These are phyloP conservation scores for Macquaria ambigua DNA, from an alignment of 2,113 vertebrate species.

Conservation along the genomic window DNA sequence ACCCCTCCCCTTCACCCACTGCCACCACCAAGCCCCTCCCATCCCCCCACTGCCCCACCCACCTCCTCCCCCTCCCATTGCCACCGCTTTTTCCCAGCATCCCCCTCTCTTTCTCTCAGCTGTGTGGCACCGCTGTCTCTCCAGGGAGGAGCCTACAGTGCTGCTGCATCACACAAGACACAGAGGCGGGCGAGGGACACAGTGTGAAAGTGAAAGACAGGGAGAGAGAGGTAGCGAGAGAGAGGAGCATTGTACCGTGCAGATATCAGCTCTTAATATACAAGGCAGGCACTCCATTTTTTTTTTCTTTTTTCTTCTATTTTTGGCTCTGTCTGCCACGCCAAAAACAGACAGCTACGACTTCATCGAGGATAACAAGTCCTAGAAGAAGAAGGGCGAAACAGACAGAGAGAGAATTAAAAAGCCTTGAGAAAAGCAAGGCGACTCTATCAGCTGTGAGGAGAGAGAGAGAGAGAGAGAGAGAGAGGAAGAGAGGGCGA, in stretches of 20 bases:
- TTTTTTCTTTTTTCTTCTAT: slow-evolving; percentile 33
- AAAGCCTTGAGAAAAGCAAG: slow-evolving; percentile 37
- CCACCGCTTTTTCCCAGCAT: slow-evolving; percentile 51
- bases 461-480: slow-evolving; percentile 2
- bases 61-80: slow-evolving; percentile 15
- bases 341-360: slow-evolving; percentile 10
- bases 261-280: slow-evolving; percentile 41
- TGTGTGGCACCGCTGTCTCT: slow-evolving; percentile 76
- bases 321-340: slow-evolving; percentile 30
- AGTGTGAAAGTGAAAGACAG: slow-evolving; percentile 43
- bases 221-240: slow-evolving; percentile 36
- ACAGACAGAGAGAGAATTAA: slow-evolving; percentile 33
- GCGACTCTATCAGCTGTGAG: slow-evolving; percentile 61
- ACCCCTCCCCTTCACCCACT: not conserved
- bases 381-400: slow-evolving; percentile 2
- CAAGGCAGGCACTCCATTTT: slow-evolving; percentile 30
- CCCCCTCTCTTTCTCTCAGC: slow-evolving; percentile 61
- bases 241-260: slow-evolving; percentile 29
- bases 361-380: slow-evolving; percentile 26
- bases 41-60: slow-evolving; percentile 18
- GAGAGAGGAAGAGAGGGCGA: not conserved
- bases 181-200: slow-evolving; percentile 50
- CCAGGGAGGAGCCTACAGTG: slow-evolving; percentile 69
- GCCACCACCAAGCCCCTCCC: slow-evolving; percentile 38
- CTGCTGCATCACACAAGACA: slow-evolving; percentile 70